Conservation (phyloP, 2,888 invertebrate species). For the Watsonalla binaria region DNA sequence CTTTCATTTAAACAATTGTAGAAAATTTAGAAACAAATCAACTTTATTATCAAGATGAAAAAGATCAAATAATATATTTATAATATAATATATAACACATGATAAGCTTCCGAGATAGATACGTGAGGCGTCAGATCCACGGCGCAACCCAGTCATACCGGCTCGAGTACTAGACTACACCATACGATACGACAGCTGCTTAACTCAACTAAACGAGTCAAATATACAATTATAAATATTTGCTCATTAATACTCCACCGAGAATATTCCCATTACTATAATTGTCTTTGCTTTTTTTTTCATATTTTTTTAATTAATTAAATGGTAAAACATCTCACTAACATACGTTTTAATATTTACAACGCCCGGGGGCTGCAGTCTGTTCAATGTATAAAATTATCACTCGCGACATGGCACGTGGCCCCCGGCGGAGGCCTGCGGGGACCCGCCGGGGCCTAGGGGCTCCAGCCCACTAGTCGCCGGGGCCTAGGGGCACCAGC, state of each 20-base stretch:
- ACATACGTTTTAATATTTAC: conserved; percentile 67
- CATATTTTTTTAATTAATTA: conserved; percentile 48
- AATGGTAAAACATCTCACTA: conserved; percentile 75
- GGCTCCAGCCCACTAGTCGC: conserved; percentile 60
- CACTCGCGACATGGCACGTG: conserved; percentile 64
- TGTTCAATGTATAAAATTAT: conserved; percentile 69
- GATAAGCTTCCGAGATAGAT: conserved; percentile 70
- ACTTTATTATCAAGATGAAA: conserved; percentile 79
- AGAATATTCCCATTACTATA: conserved; percentile 55
- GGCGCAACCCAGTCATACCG: conserved; percentile 36
- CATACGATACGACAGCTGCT: conserved; percentile 31
- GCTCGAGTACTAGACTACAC: conserved; percentile 23
- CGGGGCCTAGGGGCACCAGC: conserved; percentile 49
- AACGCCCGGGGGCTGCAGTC: conserved; percentile 62
- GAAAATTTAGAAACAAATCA: conserved; percentile 78
- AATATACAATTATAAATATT: conserved; percentile 51
- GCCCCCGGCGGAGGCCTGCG: conserved; percentile 4
- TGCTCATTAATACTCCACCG: conserved; percentile 56
- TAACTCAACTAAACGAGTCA: conserved; percentile 62
- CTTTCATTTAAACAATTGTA: conserved; percentile 37
- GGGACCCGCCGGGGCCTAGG: conserved; percentile 8
- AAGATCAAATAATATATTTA: conserved; percentile 72
- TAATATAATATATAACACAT: conserved; percentile 21
- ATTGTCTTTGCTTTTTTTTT: conserved; percentile 63
- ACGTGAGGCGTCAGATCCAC: conserved; percentile 43